These are phyloP conservation scores for Invenusta paracnida DNA, from an alignment of 2,888 invertebrate genomes.

Conservation along the genomic window DNA sequence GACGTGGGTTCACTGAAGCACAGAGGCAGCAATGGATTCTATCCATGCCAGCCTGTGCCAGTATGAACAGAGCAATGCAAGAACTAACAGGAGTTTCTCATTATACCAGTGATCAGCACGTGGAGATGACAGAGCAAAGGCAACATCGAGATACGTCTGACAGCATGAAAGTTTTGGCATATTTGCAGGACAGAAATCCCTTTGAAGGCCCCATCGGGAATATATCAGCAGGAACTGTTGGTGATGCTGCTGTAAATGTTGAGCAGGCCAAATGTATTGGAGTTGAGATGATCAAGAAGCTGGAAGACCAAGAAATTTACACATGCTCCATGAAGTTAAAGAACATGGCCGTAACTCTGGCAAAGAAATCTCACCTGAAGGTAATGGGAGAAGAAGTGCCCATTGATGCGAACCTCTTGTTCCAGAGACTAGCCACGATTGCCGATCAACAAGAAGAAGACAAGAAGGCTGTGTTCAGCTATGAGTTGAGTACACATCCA, in stretches of 20 bases:
- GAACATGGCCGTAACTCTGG: constrained; percentile 24
- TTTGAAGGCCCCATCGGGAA: constrained; percentile 45
- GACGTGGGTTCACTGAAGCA: not conserved
- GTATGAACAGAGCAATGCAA: not conserved
- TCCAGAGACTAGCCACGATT: constrained; percentile 47
- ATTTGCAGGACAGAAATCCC: constrained; percentile 26
- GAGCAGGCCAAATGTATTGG: constrained; percentile 47
- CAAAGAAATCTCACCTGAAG: constrained; percentile 29
- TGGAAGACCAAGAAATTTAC: constrained; percentile 44
- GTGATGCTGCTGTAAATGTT: constrained; percentile 46
- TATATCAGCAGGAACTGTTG: constrained; percentile 48
- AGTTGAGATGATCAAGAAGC: constrained; percentile 43
- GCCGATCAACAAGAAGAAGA: constrained; percentile 40
- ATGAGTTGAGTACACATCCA: constrained; percentile 44
- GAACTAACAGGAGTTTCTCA: not conserved
- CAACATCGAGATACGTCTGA: constrained; percentile 24
- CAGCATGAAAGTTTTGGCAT: constrained; percentile 8
- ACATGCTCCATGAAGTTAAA: constrained; percentile 29
- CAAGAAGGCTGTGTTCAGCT: constrained; percentile 37
- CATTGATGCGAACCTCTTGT: constrained; percentile 48
- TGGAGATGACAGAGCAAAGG: constrained; percentile 30
- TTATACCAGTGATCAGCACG: constrained; percentile 21
- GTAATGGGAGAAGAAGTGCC: constrained; percentile 42
- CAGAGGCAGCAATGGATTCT: not conserved
- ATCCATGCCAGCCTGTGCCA: constrained; percentile 21